Evolutionary conservation across 2,888 invertebrate genomes (phyloP).

Genomic region (Drosophila anomalata): DNA sequence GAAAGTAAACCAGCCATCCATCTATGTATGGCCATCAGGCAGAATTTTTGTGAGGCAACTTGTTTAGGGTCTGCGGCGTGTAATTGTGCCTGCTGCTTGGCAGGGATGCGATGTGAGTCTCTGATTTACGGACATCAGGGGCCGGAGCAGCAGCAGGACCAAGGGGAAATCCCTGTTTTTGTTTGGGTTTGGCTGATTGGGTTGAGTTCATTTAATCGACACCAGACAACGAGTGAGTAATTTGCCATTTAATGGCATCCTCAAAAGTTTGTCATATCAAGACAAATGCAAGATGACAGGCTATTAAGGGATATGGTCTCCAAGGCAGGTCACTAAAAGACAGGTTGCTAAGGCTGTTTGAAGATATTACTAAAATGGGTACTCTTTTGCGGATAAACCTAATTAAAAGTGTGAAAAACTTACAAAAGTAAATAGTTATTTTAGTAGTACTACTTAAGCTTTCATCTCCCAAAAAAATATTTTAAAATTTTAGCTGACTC

Average conservation of each 20-base stretch:
- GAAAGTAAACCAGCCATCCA: constrained; percentile 35
- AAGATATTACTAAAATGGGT: neutral
- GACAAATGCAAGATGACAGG: constrained; percentile 69
- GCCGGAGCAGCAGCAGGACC: constrained; percentile 1
- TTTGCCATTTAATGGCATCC: constrained; percentile 82
- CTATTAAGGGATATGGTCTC: constrained; percentile 26
- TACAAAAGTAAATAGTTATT: neutral
- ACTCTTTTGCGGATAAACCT: neutral
- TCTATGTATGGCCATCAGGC: constrained; percentile 75
- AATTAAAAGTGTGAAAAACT: neutral
- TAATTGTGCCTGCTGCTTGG: constrained; percentile 71
- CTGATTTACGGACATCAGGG: constrained; percentile 9
- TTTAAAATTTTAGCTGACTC: no score
- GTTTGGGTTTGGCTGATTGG: constrained; percentile 64
- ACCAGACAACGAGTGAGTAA: constrained; percentile 65
- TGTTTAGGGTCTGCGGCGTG: constrained; percentile 74
- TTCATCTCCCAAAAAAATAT: no score
- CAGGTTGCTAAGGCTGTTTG: neutral
- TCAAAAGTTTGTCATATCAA: constrained; percentile 74
- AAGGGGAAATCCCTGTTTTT: constrained; percentile 21
- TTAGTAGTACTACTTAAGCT: neutral
- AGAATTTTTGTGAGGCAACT: constrained; percentile 58
- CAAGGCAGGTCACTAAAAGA: neutral
- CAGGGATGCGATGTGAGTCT: constrained; percentile 24
- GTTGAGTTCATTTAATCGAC: constrained; percentile 77